Evolutionary conservation across 2,113 vertebrate genomes (phyloP).

Genomic region (Semicossyphus pulcher): DNA sequence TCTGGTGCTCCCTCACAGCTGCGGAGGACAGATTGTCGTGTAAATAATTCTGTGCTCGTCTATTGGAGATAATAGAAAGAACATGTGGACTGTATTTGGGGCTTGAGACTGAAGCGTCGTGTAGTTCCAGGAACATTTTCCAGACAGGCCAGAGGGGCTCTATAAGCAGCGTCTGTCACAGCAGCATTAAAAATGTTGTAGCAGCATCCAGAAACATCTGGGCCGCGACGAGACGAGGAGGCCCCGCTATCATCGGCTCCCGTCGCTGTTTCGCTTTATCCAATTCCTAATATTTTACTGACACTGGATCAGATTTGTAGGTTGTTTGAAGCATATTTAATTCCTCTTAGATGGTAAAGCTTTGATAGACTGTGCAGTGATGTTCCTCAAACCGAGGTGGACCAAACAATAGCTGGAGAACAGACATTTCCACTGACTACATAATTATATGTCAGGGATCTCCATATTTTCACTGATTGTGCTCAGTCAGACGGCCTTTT

Average conservation of each 20-base stretch:
- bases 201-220: constrained; percentile 64
- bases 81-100: constrained; percentile 66
- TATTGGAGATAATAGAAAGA: constrained; percentile 60
- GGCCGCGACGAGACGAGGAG: constrained; percentile 34
- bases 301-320: constrained; percentile 33
- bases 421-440: background rate
- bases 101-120: constrained; percentile 54
- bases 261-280: constrained; percentile 8
- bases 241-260: constrained; percentile 32
- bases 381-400: background rate
- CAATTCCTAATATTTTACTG: constrained; percentile 14
- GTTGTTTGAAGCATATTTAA: constrained; percentile 4
- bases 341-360: background rate
- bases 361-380: background rate
- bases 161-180: constrained; percentile 62
- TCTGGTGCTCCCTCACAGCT: constrained; percentile 49
- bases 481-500: background rate
- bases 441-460: background rate
- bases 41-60: constrained; percentile 52
- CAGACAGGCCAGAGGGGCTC: constrained; percentile 59
- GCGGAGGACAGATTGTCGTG: constrained; percentile 39
- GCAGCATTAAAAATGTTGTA: constrained; percentile 58
- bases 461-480: background rate
- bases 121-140: constrained; percentile 46
- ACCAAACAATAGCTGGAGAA: background rate